phyloP scores from a whole-genome alignment of 2,797 vertebrate genomes.

The Stomatorhinus walkeri region DNA sequence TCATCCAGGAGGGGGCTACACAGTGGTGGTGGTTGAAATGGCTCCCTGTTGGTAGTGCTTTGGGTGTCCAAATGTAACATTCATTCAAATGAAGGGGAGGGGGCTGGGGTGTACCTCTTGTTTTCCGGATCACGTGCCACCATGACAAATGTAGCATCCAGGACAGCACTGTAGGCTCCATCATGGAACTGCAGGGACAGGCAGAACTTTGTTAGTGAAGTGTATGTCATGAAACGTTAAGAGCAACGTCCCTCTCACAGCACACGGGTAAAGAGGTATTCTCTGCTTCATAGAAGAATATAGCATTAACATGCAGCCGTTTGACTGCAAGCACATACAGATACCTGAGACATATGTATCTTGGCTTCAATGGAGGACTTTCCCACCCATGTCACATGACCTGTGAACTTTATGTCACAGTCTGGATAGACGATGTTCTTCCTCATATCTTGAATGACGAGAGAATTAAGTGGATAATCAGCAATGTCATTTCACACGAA shows the following conservation, averaged over 20 bases:
- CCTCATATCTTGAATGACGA: slow-evolving; percentile 69
- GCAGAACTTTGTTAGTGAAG: background rate
- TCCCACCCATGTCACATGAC: slow-evolving; percentile 92
- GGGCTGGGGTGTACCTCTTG: slow-evolving; percentile 67
- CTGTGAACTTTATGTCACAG: slow-evolving; percentile 88
- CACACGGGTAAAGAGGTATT: background rate
- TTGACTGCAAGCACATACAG: background rate
- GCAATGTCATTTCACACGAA: background rate
- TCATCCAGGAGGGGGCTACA: background rate
- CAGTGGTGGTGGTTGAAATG: background rate
- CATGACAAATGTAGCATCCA: slow-evolving; percentile 96
- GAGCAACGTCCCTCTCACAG: background rate
- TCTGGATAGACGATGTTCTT: slow-evolving; percentile 78
- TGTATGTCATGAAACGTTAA: background rate
- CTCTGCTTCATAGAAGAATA: background rate
- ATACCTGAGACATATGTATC: slow-evolving; percentile 95
- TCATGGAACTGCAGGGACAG: slow-evolving; percentile 55
- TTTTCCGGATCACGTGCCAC: slow-evolving; percentile 92
- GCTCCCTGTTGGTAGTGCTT: background rate
- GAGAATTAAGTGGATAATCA: background rate
- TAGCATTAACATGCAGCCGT: background rate
- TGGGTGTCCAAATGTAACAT: background rate
- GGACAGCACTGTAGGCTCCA: slow-evolving; percentile 67
- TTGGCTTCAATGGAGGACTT: slow-evolving; percentile 92
- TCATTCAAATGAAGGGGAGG: background rate